phyloP scores from a whole-genome alignment of 2,797 vertebrate species.

The Sarcophilus harrisii region DNA sequence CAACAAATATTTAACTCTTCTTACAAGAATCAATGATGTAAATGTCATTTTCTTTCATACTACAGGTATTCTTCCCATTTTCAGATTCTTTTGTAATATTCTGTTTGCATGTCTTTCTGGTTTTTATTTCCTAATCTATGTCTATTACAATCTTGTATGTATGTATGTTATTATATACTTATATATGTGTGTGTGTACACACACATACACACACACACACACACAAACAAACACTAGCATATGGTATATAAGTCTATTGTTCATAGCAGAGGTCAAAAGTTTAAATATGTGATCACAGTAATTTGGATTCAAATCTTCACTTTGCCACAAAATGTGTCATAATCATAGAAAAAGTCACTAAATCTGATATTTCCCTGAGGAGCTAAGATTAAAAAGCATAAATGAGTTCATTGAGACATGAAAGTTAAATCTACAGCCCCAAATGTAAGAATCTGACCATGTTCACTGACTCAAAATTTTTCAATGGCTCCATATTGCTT shows the following conservation, averaged over 20 bases:
- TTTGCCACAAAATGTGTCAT: no score
- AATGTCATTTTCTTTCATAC: background rate
- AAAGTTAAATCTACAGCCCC: background rate
- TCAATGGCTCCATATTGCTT: no score
- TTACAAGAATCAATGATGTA: background rate
- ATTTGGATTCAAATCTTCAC: background rate
- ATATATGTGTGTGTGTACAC: rapidly evolving
- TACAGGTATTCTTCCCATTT: background rate
- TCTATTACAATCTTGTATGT: background rate
- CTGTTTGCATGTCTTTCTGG: background rate
- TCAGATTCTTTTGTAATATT: background rate
- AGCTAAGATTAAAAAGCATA: no score
- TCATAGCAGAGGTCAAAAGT: background rate
- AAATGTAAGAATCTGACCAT: background rate
- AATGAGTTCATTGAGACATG: no score
- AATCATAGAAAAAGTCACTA: background rate
- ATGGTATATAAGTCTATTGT: background rate
- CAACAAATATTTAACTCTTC: background rate
- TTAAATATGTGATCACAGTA: background rate
- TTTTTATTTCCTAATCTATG: background rate
- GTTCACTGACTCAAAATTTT: no score
- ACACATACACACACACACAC: background rate
- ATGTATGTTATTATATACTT: background rate
- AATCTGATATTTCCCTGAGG: background rate
- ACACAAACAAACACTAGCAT: background rate